phyloP scores from a whole-genome alignment of 2,797 vertebrate species.

The Leptodactylus fallax region DNA sequence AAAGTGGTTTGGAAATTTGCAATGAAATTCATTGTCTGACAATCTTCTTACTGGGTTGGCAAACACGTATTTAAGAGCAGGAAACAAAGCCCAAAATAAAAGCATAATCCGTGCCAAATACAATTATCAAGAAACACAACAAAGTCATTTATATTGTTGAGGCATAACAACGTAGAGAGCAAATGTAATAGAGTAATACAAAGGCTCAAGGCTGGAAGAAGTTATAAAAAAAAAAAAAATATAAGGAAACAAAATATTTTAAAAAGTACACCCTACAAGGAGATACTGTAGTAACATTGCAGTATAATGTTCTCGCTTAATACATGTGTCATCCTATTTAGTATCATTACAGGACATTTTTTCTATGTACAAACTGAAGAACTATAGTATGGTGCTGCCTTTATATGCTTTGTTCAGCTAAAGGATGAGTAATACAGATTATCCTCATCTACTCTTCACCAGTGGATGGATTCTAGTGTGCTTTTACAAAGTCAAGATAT shows the following conservation, averaged over 20 bases:
- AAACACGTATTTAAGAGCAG: neutral
- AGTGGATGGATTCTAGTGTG: neutral
- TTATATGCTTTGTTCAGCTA: neutral
- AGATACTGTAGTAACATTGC: too few species aligned
- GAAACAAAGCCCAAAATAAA: conserved; percentile 13
- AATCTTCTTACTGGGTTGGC: neutral
- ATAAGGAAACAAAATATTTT: neutral
- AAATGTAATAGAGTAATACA: neutral
- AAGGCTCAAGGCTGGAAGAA: neutral
- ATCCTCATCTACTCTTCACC: neutral
- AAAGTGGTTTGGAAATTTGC: conserved; percentile 11
- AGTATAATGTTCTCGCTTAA: neutral
- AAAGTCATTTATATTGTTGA: neutral
- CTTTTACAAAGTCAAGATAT: neutral
- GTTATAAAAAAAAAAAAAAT: neutral
- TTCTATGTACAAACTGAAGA: neutral
- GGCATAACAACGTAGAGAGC: neutral
- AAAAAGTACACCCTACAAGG: too few species aligned
- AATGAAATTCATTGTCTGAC: neutral
- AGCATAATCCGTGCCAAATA: neutral
- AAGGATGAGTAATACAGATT: conserved; percentile 12
- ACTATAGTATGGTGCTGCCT: neutral
- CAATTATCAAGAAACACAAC: conserved; percentile 15
- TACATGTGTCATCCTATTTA: neutral
- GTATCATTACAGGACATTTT: neutral